Evolutionary conservation across 2,113 vertebrate species (phyloP).

Genomic region (Stercorarius parasiticus): DNA sequence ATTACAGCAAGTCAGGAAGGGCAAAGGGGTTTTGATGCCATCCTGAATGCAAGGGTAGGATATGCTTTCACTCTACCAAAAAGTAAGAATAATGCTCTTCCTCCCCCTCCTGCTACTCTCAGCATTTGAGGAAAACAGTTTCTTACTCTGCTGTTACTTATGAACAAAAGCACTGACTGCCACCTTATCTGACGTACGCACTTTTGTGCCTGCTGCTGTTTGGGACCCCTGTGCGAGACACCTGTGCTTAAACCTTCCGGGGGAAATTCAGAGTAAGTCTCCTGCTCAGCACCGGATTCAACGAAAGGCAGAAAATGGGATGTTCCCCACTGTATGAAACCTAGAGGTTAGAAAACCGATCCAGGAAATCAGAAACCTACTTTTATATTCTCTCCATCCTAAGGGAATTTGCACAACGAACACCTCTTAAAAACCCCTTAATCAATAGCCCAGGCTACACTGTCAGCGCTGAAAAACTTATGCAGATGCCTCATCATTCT

Average conservation of each 20-base stretch:
- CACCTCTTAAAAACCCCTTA: neutral
- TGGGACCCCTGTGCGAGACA: neutral
- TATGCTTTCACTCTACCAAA: neutral
- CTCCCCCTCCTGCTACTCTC: neutral
- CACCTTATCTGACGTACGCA: neutral
- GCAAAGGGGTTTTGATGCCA: neutral
- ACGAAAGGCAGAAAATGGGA: neutral
- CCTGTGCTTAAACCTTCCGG: neutral
- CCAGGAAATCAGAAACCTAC: neutral
- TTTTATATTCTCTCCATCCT: neutral
- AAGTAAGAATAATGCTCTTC: neutral
- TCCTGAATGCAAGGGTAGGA: neutral
- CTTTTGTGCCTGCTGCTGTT: neutral
- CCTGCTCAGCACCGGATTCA: neutral
- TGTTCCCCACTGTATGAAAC: neutral
- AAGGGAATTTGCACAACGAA: neutral
- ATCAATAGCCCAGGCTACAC: neutral
- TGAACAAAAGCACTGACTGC: neutral
- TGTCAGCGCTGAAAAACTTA: neutral
- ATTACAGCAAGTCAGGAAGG: neutral
- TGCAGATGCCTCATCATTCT: neutral
- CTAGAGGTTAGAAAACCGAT: neutral
- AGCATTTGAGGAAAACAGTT: neutral
- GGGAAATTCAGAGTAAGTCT: neutral
- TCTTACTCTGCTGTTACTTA: neutral